These are phyloP conservation scores for Origma solitaria DNA, from an alignment of 2,113 vertebrate species.

Conservation along the genomic window DNA sequence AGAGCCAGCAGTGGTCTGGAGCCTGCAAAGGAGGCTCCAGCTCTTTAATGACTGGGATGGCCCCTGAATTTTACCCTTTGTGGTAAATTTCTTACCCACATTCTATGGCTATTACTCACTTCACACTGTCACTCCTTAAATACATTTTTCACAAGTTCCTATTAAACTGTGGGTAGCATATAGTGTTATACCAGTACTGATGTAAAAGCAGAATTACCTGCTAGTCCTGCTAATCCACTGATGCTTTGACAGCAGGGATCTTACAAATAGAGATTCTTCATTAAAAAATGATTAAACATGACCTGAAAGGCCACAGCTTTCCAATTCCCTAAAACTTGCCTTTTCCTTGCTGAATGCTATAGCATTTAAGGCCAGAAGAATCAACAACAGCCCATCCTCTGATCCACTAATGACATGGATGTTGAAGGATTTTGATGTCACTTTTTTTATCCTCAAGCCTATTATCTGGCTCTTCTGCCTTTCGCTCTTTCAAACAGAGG, in stretches of 20 bases:
- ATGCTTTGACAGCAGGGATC: slow-evolving; percentile 12
- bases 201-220: slow-evolving; percentile 24
- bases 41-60: neutral
- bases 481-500: neutral
- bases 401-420: slow-evolving; percentile 34
- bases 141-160: neutral
- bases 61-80: neutral
- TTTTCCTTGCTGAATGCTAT: neutral
- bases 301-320: slow-evolving; percentile 1
- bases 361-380: neutral
- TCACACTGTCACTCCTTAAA: neutral
- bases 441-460: slow-evolving; percentile 42
- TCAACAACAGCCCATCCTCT: neutral
- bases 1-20: neutral
- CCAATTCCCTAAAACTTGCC: neutral
- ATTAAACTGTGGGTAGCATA: neutral
- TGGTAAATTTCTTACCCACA: neutral
- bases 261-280: slow-evolving; percentile 7
- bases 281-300: slow-evolving; percentile 25
- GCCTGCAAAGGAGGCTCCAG: neutral
- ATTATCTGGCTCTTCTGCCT: slow-evolving; percentile 4
- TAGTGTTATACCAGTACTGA: neutral
- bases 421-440: slow-evolving; percentile 48
- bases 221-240: slow-evolving; percentile 35
- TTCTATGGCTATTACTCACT: neutral